A percentile compares a stretch with the other conserved stretches of the same genome.
Evolutionary conservation across 2,113 vertebrate genomes (phyloP).

Genomic region (Platichthys flesus): DNA sequence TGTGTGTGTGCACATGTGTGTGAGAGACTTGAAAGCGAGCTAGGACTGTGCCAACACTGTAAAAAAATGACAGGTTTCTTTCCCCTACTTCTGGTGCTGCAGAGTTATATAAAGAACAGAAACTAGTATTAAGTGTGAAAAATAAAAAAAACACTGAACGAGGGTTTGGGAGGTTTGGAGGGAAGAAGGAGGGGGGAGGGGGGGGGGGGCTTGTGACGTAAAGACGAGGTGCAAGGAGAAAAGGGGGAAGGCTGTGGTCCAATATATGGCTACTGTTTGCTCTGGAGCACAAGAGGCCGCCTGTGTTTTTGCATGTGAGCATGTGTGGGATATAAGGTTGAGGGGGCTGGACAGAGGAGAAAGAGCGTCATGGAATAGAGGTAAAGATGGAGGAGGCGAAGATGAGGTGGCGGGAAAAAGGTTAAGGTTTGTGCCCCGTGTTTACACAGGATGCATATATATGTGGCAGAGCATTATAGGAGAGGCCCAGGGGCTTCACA

Average conservation of each 20-base stretch:
- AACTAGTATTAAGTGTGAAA: neutral
- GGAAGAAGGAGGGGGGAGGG: neutral
- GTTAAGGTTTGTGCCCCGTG: slow-evolving; percentile 47
- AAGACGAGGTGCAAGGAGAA: slow-evolving; percentile 11
- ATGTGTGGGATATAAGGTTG: slow-evolving; percentile 13
- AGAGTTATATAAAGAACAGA: slow-evolving; percentile 4
- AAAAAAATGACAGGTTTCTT: slow-evolving; percentile 47
- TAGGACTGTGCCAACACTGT: slow-evolving; percentile 6
- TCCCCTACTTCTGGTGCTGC: slow-evolving; percentile 39
- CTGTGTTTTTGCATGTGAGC: slow-evolving; percentile 27
- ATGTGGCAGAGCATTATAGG: neutral
- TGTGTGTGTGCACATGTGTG: slow-evolving; percentile 9
- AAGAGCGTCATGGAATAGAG: slow-evolving; percentile 50
- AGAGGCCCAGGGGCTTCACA: neutral
- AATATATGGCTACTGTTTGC: slow-evolving; percentile 54
- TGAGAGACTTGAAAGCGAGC: slow-evolving; percentile 29
- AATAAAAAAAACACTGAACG: slow-evolving; percentile 2
- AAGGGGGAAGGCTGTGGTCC: slow-evolving; percentile 17
- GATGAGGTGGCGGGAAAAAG: slow-evolving; percentile 41
- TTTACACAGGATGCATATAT: slow-evolving; percentile 63
- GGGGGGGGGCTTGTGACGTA: slow-evolving; percentile 28
- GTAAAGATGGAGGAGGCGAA: slow-evolving; percentile 27
- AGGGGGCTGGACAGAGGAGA: slow-evolving; percentile 27
- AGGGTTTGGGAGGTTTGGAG: slow-evolving; percentile 5
- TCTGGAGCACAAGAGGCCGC: slow-evolving; percentile 54